These are phyloP conservation scores for Orchesellides sinensis DNA, from an alignment of 2,888 invertebrate genomes.

Conservation along the genomic window DNA sequence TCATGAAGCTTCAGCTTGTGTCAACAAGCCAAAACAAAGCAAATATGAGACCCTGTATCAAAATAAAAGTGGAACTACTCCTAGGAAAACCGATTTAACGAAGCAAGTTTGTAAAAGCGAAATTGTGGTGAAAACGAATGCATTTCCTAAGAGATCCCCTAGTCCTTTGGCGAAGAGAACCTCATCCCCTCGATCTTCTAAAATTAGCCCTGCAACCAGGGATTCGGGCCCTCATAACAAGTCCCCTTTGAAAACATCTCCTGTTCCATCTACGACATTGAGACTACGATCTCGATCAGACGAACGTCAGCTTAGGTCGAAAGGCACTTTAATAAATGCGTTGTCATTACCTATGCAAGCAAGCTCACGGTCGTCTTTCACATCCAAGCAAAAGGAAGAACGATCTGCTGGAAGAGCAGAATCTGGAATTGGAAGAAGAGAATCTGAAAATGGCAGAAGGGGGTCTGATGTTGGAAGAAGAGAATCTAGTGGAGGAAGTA, in stretches of 20 bases:
- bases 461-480: neutral
- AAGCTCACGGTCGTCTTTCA: neutral
- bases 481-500: neutral
- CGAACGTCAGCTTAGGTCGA: conserved; percentile 46
- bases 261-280: conserved; percentile 16
- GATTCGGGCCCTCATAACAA: neutral
- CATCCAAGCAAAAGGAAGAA: neutral
- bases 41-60: too few species aligned
- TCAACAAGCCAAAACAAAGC: too few species aligned
- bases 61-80: too few species aligned
- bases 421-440: neutral
- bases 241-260: conserved; percentile 10
- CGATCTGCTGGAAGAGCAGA: neutral
- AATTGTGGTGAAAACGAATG: neutral
- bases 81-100: too few species aligned
- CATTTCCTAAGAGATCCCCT: neutral
- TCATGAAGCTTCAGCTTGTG: too few species aligned
- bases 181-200: conserved; percentile 32
- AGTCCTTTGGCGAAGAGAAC: conserved; percentile 9
- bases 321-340: conserved; percentile 45
- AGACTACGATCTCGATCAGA: conserved; percentile 41
- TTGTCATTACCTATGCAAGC: conserved; percentile 34
- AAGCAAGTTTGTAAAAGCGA: neutral
- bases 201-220: neutral
- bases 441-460: neutral